These are phyloP conservation scores for Stenodema calcarata DNA, from an alignment of 2,888 invertebrate genomes.

Conservation along the genomic window DNA sequence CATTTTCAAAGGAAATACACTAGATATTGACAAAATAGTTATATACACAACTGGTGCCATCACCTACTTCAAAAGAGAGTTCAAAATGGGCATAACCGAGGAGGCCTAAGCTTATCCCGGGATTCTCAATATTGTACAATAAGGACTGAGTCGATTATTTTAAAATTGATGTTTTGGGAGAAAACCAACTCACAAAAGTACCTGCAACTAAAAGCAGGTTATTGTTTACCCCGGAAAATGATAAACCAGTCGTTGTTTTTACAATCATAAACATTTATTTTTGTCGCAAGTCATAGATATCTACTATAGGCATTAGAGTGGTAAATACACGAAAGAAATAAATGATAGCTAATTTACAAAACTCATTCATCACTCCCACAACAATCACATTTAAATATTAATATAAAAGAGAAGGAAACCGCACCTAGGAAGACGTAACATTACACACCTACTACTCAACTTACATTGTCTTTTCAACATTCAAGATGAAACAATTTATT, in stretches of 20 bases:
- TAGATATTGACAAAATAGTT: no score
- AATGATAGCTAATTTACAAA: neutral
- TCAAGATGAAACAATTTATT: neutral
- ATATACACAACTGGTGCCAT: no score
- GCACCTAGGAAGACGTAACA: neutral
- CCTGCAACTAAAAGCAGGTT: no score
- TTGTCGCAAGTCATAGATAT: neutral
- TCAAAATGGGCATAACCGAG: no score
- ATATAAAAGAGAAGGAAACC: neutral
- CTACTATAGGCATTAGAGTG: neutral
- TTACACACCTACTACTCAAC: neutral
- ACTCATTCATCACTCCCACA: neutral
- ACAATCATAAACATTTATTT: neutral
- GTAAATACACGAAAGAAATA: neutral
- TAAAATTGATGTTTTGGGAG: no score
- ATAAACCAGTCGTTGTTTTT: neutral
- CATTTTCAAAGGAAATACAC: no score
- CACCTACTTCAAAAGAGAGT: no score
- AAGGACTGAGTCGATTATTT: no score
- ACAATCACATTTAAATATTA: neutral
- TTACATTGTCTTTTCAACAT: neutral
- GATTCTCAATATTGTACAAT: no score
- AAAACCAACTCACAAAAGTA: no score
- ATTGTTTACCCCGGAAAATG: no score
- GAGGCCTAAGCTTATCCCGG: no score